Percentiles rank a stretch among this genome's conserved stretches.
These are phyloP conservation scores for Lates calcarifer DNA, from an alignment of 2,113 vertebrate genomes.

Conservation along the genomic window DNA sequence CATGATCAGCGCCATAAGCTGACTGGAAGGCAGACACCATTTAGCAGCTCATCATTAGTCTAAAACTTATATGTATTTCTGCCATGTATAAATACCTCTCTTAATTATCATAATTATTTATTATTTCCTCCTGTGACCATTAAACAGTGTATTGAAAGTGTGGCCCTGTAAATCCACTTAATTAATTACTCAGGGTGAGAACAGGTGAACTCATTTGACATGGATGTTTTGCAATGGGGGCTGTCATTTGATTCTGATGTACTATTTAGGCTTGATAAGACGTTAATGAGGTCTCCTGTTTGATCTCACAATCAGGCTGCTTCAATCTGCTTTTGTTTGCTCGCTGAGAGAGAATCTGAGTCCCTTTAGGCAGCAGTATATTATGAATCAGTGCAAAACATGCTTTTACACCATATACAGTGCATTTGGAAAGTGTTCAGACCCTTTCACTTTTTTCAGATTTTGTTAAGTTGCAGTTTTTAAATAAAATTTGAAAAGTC, in stretches of 20 bases:
- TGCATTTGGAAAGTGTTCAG: too few relatives aligned
- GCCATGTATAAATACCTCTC: neutral
- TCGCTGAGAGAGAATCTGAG: neutral
- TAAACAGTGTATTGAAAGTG: conserved; percentile 26
- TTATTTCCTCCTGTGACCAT: conserved; percentile 36
- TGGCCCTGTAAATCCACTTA: neutral
- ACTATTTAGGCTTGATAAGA: too few relatives aligned
- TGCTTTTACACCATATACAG: too few relatives aligned
- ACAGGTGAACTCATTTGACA: conserved; percentile 26
- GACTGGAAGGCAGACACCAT: neutral
- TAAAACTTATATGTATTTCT: neutral
- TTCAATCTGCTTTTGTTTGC: too few relatives aligned
- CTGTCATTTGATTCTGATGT: neutral
- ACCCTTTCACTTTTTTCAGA: too few relatives aligned
- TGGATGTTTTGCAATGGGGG: conserved; percentile 19
- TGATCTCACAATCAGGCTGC: too few relatives aligned
- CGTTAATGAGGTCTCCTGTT: too few relatives aligned
- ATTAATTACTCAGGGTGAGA: conserved; percentile 21
- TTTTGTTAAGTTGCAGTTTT: too few relatives aligned
- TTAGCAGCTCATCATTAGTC: neutral
- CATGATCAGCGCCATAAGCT: neutral
- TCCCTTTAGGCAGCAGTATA: neutral
- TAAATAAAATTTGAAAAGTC: too few relatives aligned
- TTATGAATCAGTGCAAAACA: too few relatives aligned
- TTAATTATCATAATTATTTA: conserved; percentile 22